phyloP scores from a whole-genome alignment of 2,888 invertebrate genomes.

The Anodontia alba region DNA sequence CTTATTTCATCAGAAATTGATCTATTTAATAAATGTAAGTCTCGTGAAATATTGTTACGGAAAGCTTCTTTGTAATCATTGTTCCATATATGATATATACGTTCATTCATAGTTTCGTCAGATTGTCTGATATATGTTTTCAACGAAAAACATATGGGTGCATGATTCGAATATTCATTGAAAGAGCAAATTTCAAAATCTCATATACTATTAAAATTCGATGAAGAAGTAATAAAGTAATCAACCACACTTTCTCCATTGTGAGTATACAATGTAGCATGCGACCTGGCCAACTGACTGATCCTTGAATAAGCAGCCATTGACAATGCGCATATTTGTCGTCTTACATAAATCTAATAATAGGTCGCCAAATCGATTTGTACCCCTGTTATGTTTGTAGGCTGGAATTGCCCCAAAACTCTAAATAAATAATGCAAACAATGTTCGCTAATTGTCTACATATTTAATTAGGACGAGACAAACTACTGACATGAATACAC shows the following conservation, averaged over 20 bases:
- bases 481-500: no score
- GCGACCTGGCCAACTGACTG: background rate
- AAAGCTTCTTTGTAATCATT: background rate
- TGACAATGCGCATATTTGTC: background rate
- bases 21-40: background rate
- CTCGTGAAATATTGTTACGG: background rate
- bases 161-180: constrained; percentile 2
- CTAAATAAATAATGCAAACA: no score
- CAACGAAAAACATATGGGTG: background rate
- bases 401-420: no score
- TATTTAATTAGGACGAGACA: no score
- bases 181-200: background rate
- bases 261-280: background rate
- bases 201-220: background rate
- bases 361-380: no score
- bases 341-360: background rate
- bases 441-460: no score
- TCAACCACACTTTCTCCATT: constrained; percentile 1
- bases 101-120: background rate
- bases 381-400: no score
- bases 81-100: background rate
- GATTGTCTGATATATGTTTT: background rate
- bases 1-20: background rate
- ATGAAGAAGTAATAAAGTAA: background rate
- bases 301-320: background rate